Conservation (phyloP, 2,888 invertebrate species). For the Metacarcinus magister region DNA sequence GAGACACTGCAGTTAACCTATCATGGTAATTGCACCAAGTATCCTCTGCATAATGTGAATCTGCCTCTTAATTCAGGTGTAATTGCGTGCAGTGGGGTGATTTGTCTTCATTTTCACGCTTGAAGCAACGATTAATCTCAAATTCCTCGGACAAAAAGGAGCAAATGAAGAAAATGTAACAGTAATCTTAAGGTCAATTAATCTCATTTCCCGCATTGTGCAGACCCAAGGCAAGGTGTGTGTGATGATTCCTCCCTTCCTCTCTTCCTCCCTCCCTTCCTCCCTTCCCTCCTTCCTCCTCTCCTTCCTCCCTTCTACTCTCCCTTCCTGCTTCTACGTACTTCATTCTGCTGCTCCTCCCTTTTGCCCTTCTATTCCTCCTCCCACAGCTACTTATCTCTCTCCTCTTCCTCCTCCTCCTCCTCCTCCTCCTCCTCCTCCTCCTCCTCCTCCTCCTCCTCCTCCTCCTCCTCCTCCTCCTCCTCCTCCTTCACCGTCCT, state of each 20-base stretch:
- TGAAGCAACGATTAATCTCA: not conserved
- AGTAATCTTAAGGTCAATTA: not conserved
- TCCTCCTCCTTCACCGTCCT: not conserved
- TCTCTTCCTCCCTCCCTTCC: not conserved
- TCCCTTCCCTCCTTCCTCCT: not conserved
- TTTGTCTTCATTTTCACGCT: slow-evolving; percentile 17
- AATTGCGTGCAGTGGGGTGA: not conserved
- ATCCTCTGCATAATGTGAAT: not conserved
- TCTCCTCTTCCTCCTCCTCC: not conserved
- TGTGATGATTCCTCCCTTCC: not conserved
- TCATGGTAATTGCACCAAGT: not conserved
- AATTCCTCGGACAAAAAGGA: not conserved
- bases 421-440: not conserved
- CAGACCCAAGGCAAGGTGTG: not conserved
- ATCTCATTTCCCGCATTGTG: not conserved
- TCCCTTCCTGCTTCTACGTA: too few relatives aligned
- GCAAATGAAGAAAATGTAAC: not conserved
- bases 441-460: not conserved
- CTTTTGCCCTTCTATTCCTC: not conserved
- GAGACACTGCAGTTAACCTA: not conserved
- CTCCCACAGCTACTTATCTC: not conserved
- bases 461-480: not conserved
- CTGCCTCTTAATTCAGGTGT: not conserved
- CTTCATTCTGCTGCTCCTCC: not conserved
- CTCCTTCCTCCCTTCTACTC: not conserved